Evolutionary conservation across 37 sponge, comb jelly and placozoan genomes (phyloP).

Genomic region (Trichoplax adhaerens): DNA sequence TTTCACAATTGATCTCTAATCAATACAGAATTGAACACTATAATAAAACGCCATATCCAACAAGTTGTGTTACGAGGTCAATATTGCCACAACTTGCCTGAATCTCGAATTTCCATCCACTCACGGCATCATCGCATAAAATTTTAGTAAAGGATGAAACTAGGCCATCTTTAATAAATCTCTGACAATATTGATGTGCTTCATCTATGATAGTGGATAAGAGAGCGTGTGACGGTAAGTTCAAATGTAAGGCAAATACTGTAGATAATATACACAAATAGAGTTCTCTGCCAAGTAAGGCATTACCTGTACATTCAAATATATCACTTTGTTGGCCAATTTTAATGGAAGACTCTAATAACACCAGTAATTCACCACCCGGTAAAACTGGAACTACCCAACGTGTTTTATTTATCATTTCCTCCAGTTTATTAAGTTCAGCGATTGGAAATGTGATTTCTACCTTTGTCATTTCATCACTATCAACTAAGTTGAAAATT

Average conservation of each 20-base stretch:
- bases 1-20: slow-evolving; percentile 71
- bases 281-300: background rate
- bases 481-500: too few species aligned
- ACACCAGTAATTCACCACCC: slow-evolving; percentile 47
- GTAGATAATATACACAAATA: too few species aligned
- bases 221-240: too few species aligned
- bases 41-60: background rate
- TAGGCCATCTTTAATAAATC: slow-evolving; percentile 73
- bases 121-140: slow-evolving; percentile 85
- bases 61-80: background rate
- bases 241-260: too few species aligned
- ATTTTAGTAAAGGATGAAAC: slow-evolving; percentile 58
- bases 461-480: too few species aligned
- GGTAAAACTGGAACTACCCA: slow-evolving; percentile 90
- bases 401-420: slow-evolving; percentile 34
- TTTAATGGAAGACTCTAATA: slow-evolving; percentile 49
- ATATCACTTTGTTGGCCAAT: slow-evolving; percentile 46
- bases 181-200: slow-evolving; percentile 63
- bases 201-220: slow-evolving; percentile 30
- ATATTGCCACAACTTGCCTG: slow-evolving; percentile 35
- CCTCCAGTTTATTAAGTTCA: too few species aligned
- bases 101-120: slow-evolving; percentile 86
- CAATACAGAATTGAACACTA: background rate
- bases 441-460: too few species aligned
- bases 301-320: slow-evolving; percentile 4